Percentiles rank a stretch among this genome's conserved stretches.
phyloP scores from a whole-genome alignment of 2,797 vertebrate genomes.

The Semotilus atromaculatus region DNA sequence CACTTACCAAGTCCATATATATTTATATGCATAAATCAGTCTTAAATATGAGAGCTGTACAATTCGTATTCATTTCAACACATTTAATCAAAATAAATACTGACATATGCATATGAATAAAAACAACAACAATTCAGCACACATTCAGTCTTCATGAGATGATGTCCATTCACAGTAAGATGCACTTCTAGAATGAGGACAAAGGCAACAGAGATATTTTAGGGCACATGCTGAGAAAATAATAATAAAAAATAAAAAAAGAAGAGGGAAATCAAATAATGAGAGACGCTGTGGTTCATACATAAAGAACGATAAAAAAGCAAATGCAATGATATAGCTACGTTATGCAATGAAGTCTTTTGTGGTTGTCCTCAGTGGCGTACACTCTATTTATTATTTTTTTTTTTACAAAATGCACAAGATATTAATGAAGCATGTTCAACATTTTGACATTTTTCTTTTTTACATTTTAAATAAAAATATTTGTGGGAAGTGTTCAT shows the following conservation, averaged over 20 bases:
- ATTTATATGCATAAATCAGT: slow-evolving; percentile 43
- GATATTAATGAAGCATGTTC: neutral
- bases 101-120: neutral
- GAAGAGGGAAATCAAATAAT: neutral
- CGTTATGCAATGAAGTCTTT: neutral
- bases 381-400: too few relatives aligned
- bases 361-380: neutral
- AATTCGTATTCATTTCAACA: slow-evolving; percentile 31
- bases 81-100: slow-evolving; percentile 40
- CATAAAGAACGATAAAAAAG: neutral
- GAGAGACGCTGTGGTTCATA: neutral
- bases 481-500: neutral
- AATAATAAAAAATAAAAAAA: neutral
- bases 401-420: neutral
- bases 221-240: neutral
- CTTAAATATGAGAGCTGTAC: slow-evolving; percentile 43
- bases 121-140: neutral
- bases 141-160: neutral
- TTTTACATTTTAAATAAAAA: neutral
- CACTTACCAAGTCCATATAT: slow-evolving; percentile 44
- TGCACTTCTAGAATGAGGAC: slow-evolving; percentile 23
- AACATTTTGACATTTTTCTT: too few relatives aligned
- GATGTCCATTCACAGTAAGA: slow-evolving; percentile 16
- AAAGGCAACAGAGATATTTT: slow-evolving; percentile 23
- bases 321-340: neutral